Base-by-base conservation (phyloP, 1,140 invertebrate species). In the Nymphalis io region DNA sequence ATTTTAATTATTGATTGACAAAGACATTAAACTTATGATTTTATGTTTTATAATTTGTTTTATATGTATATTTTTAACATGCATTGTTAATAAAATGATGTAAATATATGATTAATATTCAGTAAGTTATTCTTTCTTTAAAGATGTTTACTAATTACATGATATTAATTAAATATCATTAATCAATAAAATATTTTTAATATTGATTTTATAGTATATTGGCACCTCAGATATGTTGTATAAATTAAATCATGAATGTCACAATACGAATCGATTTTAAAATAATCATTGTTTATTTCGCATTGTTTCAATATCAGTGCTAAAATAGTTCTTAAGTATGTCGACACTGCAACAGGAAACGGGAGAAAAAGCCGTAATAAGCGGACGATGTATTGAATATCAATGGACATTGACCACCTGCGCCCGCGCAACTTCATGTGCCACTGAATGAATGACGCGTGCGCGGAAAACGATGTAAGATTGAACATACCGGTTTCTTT, bases 341-440 rank as follows among this genome's bases (percentile, higher is more conserved):
- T 73, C 72, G 68, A 62, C 65, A 66, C 68, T 68, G 73, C 77
- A 60, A 69, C 79, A 79, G 79, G 79, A 81, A 79, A 79, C 74
- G 69, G 67, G 60, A 60, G 66, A 79, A 81, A 81, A 79, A 79
- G 69, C 72, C 59, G 77, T 79, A 77, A 81, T 81, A 75, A 75
- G 74, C 57, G 70, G 65, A 70, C 65, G 70, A 76, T 71, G 79
- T 69, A 64, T 69, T 68, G 76, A 76, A 81, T 81, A 76, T 70
- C 60, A 79, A 81, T 76, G 67, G 64, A 64, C 62, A 62, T 20
- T 62, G 66, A 63, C 76, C 79, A 79, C 79, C 73, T 80, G 78
- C 78, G 74, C 72, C 67, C 59, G 66, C 73, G 65, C 59, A 60
- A 40, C 70, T 39, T 59, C 76, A 60, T 73, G 68, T 72, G 73